Evolutionary conservation across 2,113 vertebrate genomes (phyloP), one percentile per base, ranked within the genome.

Genomic region (Cnemophilus loriae): DNA sequence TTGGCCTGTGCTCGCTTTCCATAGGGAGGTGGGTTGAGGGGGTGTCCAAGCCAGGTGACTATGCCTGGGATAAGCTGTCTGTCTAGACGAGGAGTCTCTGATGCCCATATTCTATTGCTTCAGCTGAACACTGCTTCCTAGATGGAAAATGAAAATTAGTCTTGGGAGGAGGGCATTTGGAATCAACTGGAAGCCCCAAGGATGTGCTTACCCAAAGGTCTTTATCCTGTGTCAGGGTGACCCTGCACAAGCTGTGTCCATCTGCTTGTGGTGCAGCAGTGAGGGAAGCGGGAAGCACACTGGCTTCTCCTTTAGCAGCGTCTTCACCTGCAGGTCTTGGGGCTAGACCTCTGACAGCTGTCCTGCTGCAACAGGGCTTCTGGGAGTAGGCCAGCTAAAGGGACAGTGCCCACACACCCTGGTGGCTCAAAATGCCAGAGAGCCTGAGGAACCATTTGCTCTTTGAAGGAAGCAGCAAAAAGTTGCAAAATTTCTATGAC

Each of bases 231-330:
- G 32, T 71, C 17, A 65, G 64, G 28, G n/a, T 64, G 42, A 28
- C 60, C 8, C 21, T 22, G 41, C 21, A 19, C 0, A 1, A 55
- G 28, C 50, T 87, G 23, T 5, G 8, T 13, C 32, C 4, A 2
- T 6, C 39, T 70, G 39, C 35, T 30, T 24, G 30, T 2, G 1
- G 24, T 30, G 42, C 6, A 1, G 26, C 50, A 53, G 23, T 9
- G 4, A 0, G 17, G 24, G 37, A 47, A 46, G 30, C 0, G 0
- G 24, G 19, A 8, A 65, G 32, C 10, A 77, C 7, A 5, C 5
- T 1, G 0, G 20, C 35, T 52, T 11, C 57, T 90, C 15, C 49
- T 59, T 39, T 9, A 65, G 27, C 27, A 71, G 24, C 8, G 4
- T 44, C 61, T 30, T 79, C 16, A 53, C 61, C 35, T 2, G 15